These are phyloP conservation scores for Caenorhabditis zanzibari DNA, from an alignment of 2,888 invertebrate genomes.

Conservation along the genomic window DNA sequence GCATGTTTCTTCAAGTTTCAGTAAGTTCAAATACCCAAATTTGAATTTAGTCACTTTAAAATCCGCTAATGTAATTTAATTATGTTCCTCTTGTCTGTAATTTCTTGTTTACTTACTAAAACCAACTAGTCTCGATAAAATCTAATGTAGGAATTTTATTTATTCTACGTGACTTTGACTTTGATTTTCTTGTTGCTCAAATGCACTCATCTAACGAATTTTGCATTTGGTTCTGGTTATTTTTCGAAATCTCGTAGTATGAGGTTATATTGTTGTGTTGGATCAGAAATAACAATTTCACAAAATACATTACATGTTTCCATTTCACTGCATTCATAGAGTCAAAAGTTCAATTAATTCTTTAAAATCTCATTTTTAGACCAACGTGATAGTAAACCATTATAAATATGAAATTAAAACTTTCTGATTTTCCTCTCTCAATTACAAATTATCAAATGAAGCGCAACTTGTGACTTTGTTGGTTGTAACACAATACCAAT, in stretches of 20 bases:
- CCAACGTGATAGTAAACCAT: not conserved
- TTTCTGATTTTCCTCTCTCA: not conserved
- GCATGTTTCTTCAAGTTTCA: not conserved
- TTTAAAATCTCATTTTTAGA: not conserved
- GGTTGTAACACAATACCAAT: conserved; percentile 47
- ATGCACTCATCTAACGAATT: not conserved
- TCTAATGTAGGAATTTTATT: not conserved
- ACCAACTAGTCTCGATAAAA: not conserved
- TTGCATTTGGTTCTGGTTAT: not conserved
- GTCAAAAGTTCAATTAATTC: not conserved
- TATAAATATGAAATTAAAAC: not conserved
- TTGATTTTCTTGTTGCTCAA: not conserved
- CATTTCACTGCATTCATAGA: not conserved
- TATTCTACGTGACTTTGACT: conserved; percentile 3
- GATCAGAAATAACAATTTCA: not conserved
- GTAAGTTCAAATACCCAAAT: no score
- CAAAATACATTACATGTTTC: not conserved
- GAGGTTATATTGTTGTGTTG: conserved; percentile 3
- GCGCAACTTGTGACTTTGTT: conserved; percentile 51
- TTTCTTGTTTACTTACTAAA: not conserved
- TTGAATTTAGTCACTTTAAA: no score
- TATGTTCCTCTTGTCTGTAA: no score
- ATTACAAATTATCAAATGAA: conserved; percentile 37
- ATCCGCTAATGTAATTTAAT: no score
- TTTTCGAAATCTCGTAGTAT: conserved; percentile 1